Conservation (phyloP, 2,888 invertebrate genomes). For the Sycophila texana region DNA sequence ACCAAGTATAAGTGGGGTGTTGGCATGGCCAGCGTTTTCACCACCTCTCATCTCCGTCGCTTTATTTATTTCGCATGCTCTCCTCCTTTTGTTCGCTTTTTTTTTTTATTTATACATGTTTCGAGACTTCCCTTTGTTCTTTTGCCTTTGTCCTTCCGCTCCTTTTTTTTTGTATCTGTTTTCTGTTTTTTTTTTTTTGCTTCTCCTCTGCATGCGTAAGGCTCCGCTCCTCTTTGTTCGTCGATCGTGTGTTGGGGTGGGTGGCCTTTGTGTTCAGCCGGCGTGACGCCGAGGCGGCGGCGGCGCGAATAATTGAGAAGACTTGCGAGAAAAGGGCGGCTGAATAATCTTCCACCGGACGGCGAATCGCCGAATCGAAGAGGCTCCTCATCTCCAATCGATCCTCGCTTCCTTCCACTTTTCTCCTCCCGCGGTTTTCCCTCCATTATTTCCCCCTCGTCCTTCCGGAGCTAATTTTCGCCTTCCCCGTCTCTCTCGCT, state of each 20-base stretch:
- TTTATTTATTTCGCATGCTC: background rate
- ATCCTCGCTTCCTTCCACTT: background rate
- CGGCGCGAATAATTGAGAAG: too few relatives aligned
- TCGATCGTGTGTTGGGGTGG: too few relatives aligned
- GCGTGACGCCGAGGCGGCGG: too few relatives aligned
- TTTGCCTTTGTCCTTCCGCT: background rate
- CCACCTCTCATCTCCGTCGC: background rate
- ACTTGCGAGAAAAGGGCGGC: too few relatives aligned
- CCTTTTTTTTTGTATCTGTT: background rate
- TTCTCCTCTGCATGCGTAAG: too few relatives aligned
- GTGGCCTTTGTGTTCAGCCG: too few relatives aligned
- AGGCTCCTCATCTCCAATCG: background rate
- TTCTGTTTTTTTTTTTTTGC: background rate
- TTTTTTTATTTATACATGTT: background rate
- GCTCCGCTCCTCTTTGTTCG: too few relatives aligned
- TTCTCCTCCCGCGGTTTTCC: background rate
- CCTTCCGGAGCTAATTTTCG: background rate
- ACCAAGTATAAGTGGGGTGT: conserved; percentile 36
- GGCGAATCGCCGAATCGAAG: too few relatives aligned
- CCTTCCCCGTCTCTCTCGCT: background rate
- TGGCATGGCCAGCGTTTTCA: conserved; percentile 25
- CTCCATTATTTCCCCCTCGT: background rate
- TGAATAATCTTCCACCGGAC: too few relatives aligned
- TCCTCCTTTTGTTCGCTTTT: background rate
- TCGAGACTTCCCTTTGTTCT: background rate